phyloP scores from a whole-genome alignment of 2,888 invertebrate species.

The Parnassius orleans region DNA sequence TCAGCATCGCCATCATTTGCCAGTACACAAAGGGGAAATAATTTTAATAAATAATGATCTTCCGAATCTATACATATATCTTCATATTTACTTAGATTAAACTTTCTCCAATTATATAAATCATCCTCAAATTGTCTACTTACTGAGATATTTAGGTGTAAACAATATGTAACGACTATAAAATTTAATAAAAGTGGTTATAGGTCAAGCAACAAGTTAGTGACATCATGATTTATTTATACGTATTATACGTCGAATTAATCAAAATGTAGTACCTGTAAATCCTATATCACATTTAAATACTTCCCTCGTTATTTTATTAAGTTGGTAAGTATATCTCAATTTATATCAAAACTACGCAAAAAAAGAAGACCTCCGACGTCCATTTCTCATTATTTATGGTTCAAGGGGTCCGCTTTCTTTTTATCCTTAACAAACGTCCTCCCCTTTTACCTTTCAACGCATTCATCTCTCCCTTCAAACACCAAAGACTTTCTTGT shows the following conservation, averaged over 20 bases:
- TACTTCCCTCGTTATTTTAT: constrained; percentile 10
- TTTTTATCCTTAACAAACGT: constrained; percentile 30
- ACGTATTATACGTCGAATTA: constrained; percentile 1
- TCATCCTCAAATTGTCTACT: not conserved
- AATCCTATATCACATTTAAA: constrained; percentile 9
- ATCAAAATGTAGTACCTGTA: constrained; percentile 6
- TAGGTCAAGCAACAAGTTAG: constrained; percentile 1
- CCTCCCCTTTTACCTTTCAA: constrained; percentile 29
- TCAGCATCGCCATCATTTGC: no score
- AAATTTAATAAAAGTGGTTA: constrained; percentile 11
- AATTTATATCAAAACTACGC: constrained; percentile 21
- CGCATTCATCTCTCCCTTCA: constrained; percentile 22
- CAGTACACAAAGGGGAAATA: no score
- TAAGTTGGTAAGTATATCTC: constrained; percentile 14
- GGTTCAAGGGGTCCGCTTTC: constrained; percentile 54
- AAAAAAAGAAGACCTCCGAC: constrained; percentile 49
- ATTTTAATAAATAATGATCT: no score
- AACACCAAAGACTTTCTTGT: constrained; percentile 23
- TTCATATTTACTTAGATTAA: not conserved
- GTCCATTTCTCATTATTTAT: constrained; percentile 62
- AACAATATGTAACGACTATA: constrained; percentile 2
- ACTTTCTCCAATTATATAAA: not conserved
- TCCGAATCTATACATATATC: not conserved
- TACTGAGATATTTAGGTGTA: not conserved
- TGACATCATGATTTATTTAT: no score